phyloP scores from a whole-genome alignment of 2,113 vertebrate species.

The Nyctibius bracteatus region DNA sequence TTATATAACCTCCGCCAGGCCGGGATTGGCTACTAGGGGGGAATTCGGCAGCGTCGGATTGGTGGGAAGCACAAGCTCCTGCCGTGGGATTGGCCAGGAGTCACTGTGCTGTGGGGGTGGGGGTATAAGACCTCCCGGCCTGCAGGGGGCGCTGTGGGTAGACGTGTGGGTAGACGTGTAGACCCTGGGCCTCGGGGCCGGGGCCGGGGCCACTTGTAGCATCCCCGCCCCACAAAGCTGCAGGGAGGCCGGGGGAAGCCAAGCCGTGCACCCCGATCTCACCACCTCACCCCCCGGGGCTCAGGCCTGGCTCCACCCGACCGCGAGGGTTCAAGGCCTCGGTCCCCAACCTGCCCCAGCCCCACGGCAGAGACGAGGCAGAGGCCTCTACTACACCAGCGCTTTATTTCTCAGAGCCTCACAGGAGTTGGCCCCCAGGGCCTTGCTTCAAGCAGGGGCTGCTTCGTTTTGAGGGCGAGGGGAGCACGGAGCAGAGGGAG shows the following conservation, averaged over 20 bases:
- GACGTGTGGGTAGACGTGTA: neutral
- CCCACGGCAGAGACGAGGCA: neutral
- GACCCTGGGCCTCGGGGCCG: neutral
- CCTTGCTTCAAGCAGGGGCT: too few relatives aligned
- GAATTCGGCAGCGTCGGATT: accelerated
- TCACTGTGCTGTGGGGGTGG: accelerated
- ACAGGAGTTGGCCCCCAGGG: too few relatives aligned
- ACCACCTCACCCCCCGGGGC: too few relatives aligned
- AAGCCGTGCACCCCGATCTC: too few relatives aligned
- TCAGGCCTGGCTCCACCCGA: neutral
- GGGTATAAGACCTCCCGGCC: too few relatives aligned
- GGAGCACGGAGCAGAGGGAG: too few relatives aligned
- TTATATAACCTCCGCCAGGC: accelerated
- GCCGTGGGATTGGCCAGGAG: neutral
- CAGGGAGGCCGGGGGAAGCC: too few relatives aligned
- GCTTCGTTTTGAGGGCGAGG: too few relatives aligned
- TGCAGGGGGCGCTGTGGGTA: neutral
- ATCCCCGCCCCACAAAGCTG: too few relatives aligned
- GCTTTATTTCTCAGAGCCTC: neutral
- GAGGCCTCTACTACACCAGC: neutral
- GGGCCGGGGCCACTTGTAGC: too few relatives aligned
- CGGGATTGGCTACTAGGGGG: neutral
- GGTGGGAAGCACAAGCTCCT: neutral
- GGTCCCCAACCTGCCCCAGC: too few relatives aligned
- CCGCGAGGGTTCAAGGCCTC: neutral